Conservation (phyloP, 2,797 vertebrate species). For the Hypotaenidia okinawae region DNA sequence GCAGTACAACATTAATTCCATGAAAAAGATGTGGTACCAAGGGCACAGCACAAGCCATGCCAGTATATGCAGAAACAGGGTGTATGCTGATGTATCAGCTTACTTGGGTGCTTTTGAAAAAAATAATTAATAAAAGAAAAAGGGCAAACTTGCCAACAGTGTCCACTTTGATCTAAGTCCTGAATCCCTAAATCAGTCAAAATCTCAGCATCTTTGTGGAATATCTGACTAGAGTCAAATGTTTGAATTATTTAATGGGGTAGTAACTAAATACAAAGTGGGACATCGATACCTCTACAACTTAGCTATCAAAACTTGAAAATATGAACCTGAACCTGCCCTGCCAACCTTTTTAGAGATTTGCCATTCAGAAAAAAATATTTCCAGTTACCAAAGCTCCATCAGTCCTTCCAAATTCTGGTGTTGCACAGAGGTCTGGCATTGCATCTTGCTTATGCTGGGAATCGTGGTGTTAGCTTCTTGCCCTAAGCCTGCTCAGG, state of each 20-base stretch:
- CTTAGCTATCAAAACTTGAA: background rate
- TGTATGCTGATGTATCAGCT: background rate
- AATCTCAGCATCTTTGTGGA: background rate
- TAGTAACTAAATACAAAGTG: background rate
- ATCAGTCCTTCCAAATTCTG: background rate
- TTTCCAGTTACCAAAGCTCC: background rate
- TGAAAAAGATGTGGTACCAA: background rate
- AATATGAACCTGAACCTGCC: background rate
- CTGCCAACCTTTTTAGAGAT: background rate
- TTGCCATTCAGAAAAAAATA: rapidly evolving
- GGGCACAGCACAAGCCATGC: background rate
- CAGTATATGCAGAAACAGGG: rapidly evolving
- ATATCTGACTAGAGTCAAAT: background rate
- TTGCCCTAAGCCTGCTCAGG: background rate
- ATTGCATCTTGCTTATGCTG: background rate
- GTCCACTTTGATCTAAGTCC: background rate
- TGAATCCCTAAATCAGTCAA: background rate
- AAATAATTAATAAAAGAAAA: background rate
- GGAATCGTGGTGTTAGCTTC: background rate
- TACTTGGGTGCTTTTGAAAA: background rate
- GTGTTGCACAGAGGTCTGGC: background rate
- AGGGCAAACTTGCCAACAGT: background rate
- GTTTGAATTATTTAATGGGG: background rate
- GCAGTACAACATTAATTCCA: background rate
- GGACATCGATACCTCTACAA: background rate